Base-by-base conservation (phyloP, 1,140 invertebrate genomes). In the Papilio polyxenes region DNA sequence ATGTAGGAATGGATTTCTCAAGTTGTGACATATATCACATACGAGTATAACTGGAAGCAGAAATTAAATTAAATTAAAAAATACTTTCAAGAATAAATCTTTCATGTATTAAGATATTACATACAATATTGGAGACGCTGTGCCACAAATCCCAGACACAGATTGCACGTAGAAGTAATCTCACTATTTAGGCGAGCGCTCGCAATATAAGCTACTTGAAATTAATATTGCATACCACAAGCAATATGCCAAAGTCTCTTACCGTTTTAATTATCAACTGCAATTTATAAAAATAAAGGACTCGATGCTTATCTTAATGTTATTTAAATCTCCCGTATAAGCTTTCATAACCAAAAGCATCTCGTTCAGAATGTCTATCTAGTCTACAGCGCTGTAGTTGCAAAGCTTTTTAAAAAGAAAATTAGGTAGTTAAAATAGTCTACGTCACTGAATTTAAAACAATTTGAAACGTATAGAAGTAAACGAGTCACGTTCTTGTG, bases 111-210 rank as follows among this genome's bases (percentile, higher is more conserved):
- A 65, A 8, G 31, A 65, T 37, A 31, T 65, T 37, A 7, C 23
- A 65, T 31, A 31, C 23, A 59, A 59, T 59, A 59, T 53, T 53
- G 51, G 13, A 56, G 20, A 20, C 6, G 13, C 65, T 13, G 65
- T 17, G 65, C 31, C 4, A 31, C 11, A 72, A 72, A 72, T 72
- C 65, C 65, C 3, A 72, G 31, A 4, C 23, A 9, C 65, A 72
- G 65, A 72, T 72, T 72, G 65, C 65, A 72, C 31, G 65, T 72
- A 40, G 65, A 72, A 37, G 65, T 72, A 72, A 72, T 72, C 65
- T 72, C 65, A 72, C 13, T 72, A 72, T 72, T 40, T 37, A 69
- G 65, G 65, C 7, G 65, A 37, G 31, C 65, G 13, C 62, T 13
- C 62, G 31, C 23, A 37, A 4, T 72, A 37, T 69, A 69, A 69